phyloP scores from a whole-genome alignment of 2,797 vertebrate genomes.

The Picus viridis region DNA sequence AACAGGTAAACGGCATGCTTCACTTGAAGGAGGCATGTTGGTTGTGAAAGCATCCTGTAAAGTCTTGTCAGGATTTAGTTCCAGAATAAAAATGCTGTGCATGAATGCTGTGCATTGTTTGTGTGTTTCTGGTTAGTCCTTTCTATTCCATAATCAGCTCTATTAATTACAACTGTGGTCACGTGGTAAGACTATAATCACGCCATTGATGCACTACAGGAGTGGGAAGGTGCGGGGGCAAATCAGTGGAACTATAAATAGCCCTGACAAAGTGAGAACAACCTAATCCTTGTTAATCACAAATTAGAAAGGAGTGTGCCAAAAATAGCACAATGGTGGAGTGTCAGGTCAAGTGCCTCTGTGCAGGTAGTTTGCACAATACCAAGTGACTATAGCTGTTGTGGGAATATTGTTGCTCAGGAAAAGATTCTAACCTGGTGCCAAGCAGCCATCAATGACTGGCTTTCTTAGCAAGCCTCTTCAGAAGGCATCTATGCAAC shows the following conservation, averaged over 20 bases:
- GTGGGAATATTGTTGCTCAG: conserved; percentile 29
- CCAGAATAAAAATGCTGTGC: background rate
- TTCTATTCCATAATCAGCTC: conserved; percentile 10
- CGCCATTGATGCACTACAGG: conserved; percentile 44
- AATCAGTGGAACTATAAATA: conserved; percentile 51
- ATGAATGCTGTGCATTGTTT: conserved; percentile 17
- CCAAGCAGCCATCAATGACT: conserved; percentile 3
- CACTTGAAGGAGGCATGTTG: background rate
- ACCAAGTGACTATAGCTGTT: conserved; percentile 29
- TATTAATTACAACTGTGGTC: conserved; percentile 6
- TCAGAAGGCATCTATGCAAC: conserved; percentile 41
- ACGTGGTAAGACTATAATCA: conserved; percentile 15
- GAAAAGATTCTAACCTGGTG: background rate
- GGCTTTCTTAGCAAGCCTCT: background rate
- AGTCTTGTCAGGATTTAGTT: background rate
- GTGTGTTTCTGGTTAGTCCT: background rate
- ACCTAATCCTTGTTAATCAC: conserved; percentile 69
- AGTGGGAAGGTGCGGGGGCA: background rate
- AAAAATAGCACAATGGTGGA: background rate
- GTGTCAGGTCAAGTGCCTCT: conserved; percentile 41
- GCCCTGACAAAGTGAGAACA: conserved; percentile 68
- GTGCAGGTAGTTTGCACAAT: conserved; percentile 35
- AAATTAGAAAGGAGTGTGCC: conserved; percentile 3
- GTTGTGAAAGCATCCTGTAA: background rate
- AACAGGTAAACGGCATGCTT: background rate